Conservation (phyloP, 2,797 vertebrate species). For the Anguilla megastoma region DNA sequence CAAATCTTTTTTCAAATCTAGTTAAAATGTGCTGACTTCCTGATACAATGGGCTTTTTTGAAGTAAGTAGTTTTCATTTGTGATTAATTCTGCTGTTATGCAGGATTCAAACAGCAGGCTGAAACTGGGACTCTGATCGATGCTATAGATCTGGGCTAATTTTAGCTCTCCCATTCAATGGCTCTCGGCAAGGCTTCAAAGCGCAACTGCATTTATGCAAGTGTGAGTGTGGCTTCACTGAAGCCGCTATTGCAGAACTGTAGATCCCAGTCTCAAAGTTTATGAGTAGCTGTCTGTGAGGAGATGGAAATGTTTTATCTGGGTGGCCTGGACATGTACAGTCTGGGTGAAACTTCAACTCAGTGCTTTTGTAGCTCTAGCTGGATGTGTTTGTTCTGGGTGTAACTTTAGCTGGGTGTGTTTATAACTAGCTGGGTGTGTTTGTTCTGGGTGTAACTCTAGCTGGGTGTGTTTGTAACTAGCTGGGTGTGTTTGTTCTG, state of each 20-base stretch:
- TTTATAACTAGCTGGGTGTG: too few species aligned
- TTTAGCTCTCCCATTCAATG: slow-evolving; percentile 37
- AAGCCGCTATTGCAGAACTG: background rate
- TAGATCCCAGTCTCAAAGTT: too few species aligned
- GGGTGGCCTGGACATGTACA: too few species aligned
- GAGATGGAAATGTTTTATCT: too few species aligned
- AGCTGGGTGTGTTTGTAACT: too few species aligned
- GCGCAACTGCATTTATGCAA: background rate
- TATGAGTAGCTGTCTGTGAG: too few species aligned
- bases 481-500: too few species aligned
- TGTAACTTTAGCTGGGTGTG: too few species aligned
- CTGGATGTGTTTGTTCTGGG: too few species aligned
- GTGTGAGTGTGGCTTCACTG: background rate
- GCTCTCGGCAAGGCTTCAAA: background rate
- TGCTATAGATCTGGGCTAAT: slow-evolving; percentile 48
- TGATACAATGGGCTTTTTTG: background rate
- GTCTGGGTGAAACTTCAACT: too few species aligned
- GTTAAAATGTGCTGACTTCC: background rate
- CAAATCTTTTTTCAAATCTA: background rate
- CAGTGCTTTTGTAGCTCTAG: too few species aligned
- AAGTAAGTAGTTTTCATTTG: background rate
- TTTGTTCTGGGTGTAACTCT: too few species aligned
- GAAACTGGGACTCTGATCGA: slow-evolving; percentile 39
- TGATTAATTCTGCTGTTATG: background rate
- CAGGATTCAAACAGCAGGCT: slow-evolving; percentile 26